Evolutionary conservation across 2,888 invertebrate species (phyloP).

Genomic region (Meghimatium bilineatum): DNA sequence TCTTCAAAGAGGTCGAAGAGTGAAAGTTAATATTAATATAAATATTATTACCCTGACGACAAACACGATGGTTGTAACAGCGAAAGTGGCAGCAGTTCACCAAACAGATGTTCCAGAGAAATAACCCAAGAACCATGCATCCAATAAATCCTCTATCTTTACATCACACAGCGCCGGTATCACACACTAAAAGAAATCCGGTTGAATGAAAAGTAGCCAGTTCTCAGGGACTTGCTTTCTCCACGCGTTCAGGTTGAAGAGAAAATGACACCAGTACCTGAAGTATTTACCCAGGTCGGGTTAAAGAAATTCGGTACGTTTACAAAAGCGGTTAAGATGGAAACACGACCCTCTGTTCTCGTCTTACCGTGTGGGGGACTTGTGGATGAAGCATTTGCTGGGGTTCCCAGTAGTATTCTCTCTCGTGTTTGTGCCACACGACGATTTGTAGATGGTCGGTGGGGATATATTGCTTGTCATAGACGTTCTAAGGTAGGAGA

Average conservation of each 20-base stretch:
- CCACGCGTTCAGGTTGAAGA: too few relatives aligned
- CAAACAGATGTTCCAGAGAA: background rate
- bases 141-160: background rate
- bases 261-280: background rate
- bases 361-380: background rate
- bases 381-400: background rate
- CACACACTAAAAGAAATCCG: background rate
- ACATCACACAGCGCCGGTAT: too few relatives aligned
- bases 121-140: background rate
- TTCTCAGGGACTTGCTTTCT: background rate
- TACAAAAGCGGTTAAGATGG: slow-evolving; percentile 1
- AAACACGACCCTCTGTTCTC: slow-evolving; percentile 10
- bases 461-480: too few relatives aligned
- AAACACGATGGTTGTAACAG: background rate
- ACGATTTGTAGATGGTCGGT: background rate
- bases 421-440: background rate
- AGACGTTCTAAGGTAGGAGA: too few relatives aligned
- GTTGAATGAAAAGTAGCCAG: slow-evolving; percentile 20
- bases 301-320: slow-evolving; percentile 5
- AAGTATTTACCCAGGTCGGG: background rate
- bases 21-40: background rate
- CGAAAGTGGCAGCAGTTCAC: background rate
- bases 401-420: background rate
- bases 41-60: background rate
- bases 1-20: background rate